Conservation (phyloP, 2,888 invertebrate genomes). For the Meta bourneti region DNA sequence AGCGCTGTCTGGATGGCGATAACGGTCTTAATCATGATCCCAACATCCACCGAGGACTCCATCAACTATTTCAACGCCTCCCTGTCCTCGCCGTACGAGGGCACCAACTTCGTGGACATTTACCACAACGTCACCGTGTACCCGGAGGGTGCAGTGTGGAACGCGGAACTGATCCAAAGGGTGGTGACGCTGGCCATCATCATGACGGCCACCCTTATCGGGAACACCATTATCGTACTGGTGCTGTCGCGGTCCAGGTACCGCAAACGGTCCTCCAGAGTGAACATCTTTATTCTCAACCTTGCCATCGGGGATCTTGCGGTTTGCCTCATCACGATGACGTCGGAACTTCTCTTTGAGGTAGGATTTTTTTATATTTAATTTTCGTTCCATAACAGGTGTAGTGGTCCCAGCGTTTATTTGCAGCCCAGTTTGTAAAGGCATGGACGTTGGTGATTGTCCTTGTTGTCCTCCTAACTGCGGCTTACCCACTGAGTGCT, state of each 20-base stretch:
- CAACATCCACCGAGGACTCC: slow-evolving; percentile 55
- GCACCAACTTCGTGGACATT: background rate
- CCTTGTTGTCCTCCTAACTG: no score
- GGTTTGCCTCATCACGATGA: slow-evolving; percentile 81
- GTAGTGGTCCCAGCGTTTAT: background rate
- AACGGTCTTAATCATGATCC: slow-evolving; percentile 57
- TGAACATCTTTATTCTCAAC: slow-evolving; percentile 82
- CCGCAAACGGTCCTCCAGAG: slow-evolving; percentile 80
- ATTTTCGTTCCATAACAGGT: no score
- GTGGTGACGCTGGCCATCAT: slow-evolving; percentile 81
- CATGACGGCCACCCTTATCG: slow-evolving; percentile 81
- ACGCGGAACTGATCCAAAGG: slow-evolving; percentile 81
- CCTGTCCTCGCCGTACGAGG: slow-evolving; percentile 36
- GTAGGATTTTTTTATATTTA: slow-evolving; percentile 74
- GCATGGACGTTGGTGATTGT: no score
- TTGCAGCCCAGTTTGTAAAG: no score
- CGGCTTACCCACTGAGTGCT: no score
- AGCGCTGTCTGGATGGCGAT: slow-evolving; percentile 52
- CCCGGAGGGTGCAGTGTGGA: slow-evolving; percentile 79
- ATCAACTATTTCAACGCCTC: slow-evolving; percentile 58
- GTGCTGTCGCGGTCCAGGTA: slow-evolving; percentile 80
- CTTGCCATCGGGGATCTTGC: slow-evolving; percentile 81
- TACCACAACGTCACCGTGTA: slow-evolving; percentile 67
- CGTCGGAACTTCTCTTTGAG: slow-evolving; percentile 81
- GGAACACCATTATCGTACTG: slow-evolving; percentile 81